Evolutionary conservation across 2,113 vertebrate genomes (phyloP).

Genomic region (Malurus cyaneus): DNA sequence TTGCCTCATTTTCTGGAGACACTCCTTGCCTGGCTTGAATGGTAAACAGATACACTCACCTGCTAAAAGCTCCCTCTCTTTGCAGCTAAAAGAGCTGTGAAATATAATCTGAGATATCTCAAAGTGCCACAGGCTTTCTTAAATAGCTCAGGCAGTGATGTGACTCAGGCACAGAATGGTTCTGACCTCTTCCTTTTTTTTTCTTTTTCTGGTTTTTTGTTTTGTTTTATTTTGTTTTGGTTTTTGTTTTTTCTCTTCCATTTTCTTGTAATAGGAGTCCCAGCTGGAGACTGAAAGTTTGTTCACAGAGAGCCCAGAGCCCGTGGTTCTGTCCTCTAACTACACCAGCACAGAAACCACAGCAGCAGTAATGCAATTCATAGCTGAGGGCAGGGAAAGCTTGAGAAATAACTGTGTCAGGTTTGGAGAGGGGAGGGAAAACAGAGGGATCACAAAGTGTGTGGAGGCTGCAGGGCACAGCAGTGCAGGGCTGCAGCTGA

Average conservation of each 20-base stretch:
- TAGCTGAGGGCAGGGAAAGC: neutral
- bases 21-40: too few species aligned
- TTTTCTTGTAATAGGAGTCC: neutral
- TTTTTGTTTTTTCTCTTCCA: neutral
- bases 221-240: too few species aligned
- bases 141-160: neutral
- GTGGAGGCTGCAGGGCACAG: neutral
- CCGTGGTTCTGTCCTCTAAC: neutral
- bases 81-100: neutral
- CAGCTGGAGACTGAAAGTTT: neutral
- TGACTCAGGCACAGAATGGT: neutral
- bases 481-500: neutral
- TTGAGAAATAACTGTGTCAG: neutral
- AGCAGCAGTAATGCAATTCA: neutral
- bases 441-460: neutral
- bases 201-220: too few species aligned
- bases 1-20: neutral
- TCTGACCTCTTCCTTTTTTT: neutral
- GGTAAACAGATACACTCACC: neutral
- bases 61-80: neutral
- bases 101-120: neutral
- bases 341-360: neutral
- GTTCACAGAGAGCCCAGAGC: neutral
- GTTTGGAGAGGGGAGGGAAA: neutral
- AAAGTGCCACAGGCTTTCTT: neutral